phyloP scores from a whole-genome alignment of 1,140 invertebrate genomes.

The Drosophila arawakana region DNA sequence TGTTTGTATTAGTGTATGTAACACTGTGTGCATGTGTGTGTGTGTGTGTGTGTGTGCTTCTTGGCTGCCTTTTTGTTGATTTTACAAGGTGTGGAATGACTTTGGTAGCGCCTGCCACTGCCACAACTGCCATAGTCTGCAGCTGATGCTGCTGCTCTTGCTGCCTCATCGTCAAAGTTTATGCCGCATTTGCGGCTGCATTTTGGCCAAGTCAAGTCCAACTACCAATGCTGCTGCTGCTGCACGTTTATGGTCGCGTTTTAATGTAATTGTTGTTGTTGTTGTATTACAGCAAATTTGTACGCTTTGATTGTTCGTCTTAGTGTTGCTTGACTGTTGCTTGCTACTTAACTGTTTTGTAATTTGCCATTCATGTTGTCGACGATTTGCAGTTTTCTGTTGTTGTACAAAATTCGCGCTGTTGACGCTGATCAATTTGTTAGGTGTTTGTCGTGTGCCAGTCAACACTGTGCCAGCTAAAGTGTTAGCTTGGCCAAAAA shows the following conservation, averaged over 20 bases:
- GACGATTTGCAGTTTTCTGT: slow-evolving; percentile 68
- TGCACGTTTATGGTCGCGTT: slow-evolving; percentile 81
- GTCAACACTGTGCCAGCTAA: background rate
- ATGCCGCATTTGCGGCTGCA: slow-evolving; percentile 26
- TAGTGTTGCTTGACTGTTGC: slow-evolving; percentile 24
- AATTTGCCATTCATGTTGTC: slow-evolving; percentile 81
- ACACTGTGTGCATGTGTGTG: slow-evolving; percentile 32
- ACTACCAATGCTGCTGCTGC: slow-evolving; percentile 22
- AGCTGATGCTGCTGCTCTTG: slow-evolving; percentile 8
- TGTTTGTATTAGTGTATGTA: slow-evolving; percentile 31
- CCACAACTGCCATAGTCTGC: background rate
- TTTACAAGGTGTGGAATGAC: slow-evolving; percentile 83
- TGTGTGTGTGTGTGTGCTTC: slow-evolving; percentile 37
- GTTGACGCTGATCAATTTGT: slow-evolving; percentile 62
- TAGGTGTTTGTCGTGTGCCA: slow-evolving; percentile 70
- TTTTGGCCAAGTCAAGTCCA: slow-evolving; percentile 53
- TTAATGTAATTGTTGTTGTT: slow-evolving; percentile 76
- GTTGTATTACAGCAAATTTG: slow-evolving; percentile 82
- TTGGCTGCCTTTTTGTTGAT: slow-evolving; percentile 76
- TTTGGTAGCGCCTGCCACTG: slow-evolving; percentile 74
- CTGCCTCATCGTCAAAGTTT: slow-evolving; percentile 69
- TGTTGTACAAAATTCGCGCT: slow-evolving; percentile 64
- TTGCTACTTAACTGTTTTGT: slow-evolving; percentile 62
- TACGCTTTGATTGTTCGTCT: slow-evolving; percentile 57
- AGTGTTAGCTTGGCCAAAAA: background rate